Evolutionary conservation across 2,113 vertebrate genomes (phyloP).

Genomic region (Hydropotes inermis): DNA sequence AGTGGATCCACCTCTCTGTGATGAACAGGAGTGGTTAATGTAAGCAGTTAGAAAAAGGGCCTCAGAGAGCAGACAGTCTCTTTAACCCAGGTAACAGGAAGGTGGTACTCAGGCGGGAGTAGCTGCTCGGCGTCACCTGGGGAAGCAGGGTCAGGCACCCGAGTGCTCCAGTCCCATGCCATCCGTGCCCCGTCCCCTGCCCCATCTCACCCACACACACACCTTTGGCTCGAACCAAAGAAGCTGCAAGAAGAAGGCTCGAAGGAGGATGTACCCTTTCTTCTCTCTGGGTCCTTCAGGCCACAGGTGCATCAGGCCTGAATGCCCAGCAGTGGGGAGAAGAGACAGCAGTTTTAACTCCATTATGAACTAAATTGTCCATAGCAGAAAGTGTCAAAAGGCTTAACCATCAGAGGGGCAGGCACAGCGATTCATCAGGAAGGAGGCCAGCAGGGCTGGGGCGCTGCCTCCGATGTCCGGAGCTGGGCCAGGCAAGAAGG

Average conservation of each 20-base stretch:
- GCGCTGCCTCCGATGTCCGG: neutral
- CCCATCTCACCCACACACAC: too few relatives aligned
- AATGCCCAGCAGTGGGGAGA: neutral
- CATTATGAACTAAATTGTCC: neutral
- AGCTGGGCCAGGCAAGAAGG: neutral
- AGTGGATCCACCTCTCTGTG: neutral
- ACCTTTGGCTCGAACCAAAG: neutral
- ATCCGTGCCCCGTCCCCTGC: rapidly evolving
- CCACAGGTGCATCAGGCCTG: neutral
- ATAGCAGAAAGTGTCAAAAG: neutral
- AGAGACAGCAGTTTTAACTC: neutral
- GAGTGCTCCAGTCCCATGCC: too few relatives aligned
- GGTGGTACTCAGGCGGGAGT: rapidly evolving
- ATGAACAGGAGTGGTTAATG: neutral
- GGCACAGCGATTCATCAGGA: neutral
- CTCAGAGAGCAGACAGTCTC: neutral
- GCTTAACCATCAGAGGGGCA: neutral
- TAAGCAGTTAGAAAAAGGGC: neutral
- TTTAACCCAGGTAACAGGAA: neutral
- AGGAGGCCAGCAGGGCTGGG: neutral
- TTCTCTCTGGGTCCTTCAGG: neutral
- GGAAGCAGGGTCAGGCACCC: neutral
- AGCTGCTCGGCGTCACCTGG: neutral
- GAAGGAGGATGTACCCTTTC: neutral
- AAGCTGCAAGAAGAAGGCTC: neutral